A percentile compares a stretch with the other conserved stretches of the same genome.
Conservation (phyloP, 2,797 vertebrate genomes). For the Peromyscus nudipes region DNA sequence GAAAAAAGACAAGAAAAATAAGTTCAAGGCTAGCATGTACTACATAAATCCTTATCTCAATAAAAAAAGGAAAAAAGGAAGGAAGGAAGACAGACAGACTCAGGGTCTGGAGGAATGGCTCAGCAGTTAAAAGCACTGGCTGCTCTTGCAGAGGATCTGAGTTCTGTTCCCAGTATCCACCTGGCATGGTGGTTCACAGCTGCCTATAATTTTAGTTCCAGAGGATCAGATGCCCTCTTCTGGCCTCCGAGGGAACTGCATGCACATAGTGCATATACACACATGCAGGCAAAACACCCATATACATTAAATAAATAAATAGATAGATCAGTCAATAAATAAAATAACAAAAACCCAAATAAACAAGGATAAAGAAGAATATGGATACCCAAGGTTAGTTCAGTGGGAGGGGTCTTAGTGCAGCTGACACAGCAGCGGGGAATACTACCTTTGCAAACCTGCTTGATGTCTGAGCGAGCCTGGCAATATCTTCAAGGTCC, state of each 20-base stretch:
- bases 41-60: background rate
- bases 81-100: background rate
- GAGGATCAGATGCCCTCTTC: background rate
- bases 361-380: background rate
- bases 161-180: background rate
- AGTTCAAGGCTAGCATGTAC: background rate
- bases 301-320: background rate
- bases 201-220: background rate
- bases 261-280: background rate
- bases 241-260: background rate
- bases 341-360: background rate
- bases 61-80: background rate
- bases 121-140: background rate
- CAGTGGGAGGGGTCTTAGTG: background rate
- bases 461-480: constrained; percentile 90
- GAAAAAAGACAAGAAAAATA: background rate
- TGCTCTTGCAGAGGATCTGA: background rate
- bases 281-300: background rate
- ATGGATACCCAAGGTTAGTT: background rate
- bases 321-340: background rate
- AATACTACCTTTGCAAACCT: constrained; percentile 89
- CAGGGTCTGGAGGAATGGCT: background rate
- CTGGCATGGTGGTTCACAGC: background rate
- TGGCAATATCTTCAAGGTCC: constrained; percentile 92
- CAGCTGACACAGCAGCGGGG: background rate